Base-by-base conservation (phyloP, 2,888 invertebrate genomes). In the Limnephilus rhombicus region DNA sequence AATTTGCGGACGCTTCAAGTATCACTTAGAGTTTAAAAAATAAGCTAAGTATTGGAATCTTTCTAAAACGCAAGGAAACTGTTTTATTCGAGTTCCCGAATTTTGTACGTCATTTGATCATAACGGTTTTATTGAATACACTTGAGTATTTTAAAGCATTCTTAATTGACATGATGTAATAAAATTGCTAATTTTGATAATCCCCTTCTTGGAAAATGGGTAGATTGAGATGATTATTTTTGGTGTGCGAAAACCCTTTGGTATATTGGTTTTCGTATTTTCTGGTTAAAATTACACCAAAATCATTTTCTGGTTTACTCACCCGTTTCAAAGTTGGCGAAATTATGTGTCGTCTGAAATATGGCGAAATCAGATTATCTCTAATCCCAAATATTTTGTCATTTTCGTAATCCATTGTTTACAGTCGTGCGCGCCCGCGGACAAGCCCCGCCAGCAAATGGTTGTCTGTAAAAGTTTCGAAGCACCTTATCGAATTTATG, bases 401-500 rank as follows among this genome's bases (percentile, higher is more conserved):
- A 88, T 34, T 88, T 41, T 88, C 68, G 37, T 29, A 68, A 88
- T 53, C 53, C 68, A 31, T 88, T 88, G 88, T 53, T 88, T 88
- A 88, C 88, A 88, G 88, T 88, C 24, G 88, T 49, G 37, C 24
- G 31, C 68, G 31, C 88, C 68, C 88, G 88, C 88, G 88, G 88
- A 88, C 88, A 53, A 85, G 88, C 34, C 29, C 88, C 68, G 31
- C 88, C 88, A 31, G 68, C 88, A 92, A 92, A 92, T 92, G 90
- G 92, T 88, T 92, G 92, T 92, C 92, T 92, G 87, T 90, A 88
- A 90, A 92, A 92, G 92, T 92, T 92, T 80, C 90, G 88, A 68
- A 92, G 86, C 92, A 92, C 92, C 89, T 92, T 92, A 92, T 92
- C 92, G 92, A 92, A 90, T 92, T 92, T 92, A 92, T 92, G 90